These are phyloP conservation scores for Tetranychus truncatus DNA, from an alignment of 2,888 invertebrate species.

Conservation along the genomic window DNA sequence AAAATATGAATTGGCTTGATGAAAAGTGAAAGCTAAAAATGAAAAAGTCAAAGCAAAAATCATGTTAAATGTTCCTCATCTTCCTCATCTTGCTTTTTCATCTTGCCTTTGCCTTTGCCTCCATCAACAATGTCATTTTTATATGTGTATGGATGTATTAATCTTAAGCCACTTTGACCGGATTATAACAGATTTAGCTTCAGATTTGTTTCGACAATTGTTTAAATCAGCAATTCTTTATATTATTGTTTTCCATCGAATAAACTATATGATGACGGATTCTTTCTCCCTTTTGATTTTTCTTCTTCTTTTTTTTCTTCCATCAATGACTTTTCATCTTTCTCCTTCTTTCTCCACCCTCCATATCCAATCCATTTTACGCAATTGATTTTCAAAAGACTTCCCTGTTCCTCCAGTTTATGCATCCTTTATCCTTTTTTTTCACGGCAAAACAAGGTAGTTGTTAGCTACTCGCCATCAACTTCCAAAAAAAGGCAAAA, in stretches of 20 bases:
- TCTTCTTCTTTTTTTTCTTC: neutral
- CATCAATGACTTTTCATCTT: neutral
- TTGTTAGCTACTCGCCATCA: neutral
- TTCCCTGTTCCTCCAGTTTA: neutral
- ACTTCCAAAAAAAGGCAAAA: neutral
- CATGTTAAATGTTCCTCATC: neutral
- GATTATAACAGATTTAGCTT: neutral
- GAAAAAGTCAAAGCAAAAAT: neutral
- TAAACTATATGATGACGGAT: neutral
- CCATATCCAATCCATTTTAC: conserved; percentile 8
- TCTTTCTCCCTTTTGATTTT: neutral
- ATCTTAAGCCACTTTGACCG: neutral
- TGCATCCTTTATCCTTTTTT: neutral
- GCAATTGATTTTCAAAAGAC: conserved; percentile 7
- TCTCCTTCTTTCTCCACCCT: neutral
- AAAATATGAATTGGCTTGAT: too few relatives aligned
- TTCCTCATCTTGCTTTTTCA: neutral
- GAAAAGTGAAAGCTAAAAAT: neutral
- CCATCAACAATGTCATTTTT: neutral
- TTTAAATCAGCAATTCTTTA: neutral
- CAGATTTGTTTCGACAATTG: neutral
- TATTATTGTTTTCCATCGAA: neutral
- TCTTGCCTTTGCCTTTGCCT: neutral
- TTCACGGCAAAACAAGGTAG: neutral
- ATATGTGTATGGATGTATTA: neutral